Evolutionary conservation across 2,797 vertebrate genomes (phyloP), one percentile per base, ranked within the genome.

Genomic region (Siniperca undulata): DNA sequence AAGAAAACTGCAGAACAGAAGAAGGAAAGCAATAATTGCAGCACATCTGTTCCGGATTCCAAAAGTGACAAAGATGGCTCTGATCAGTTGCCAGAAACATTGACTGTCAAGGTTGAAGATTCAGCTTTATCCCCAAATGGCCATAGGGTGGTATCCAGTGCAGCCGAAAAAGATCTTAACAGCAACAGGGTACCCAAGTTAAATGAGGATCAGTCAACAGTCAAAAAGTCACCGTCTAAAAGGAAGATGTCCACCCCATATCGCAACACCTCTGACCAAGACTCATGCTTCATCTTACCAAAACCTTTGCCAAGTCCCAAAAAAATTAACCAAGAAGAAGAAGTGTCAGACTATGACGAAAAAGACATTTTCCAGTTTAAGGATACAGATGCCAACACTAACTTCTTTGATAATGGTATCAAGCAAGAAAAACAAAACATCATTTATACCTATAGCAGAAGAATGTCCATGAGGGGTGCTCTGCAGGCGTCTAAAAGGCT

Each of bases 261-360:
- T 94, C 97, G 97, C 86, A 97, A 98, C 96, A 97, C 97, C 86
- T 96, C 97, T 68, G 97, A 98, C 88, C 97, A 99, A 94, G 97
- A 97, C 92, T 97, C 97, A 82, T 96, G 97, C 92, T 97, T 98
- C 86, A 96, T 98, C 94, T 96, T 98, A 93, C 97, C 98, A 86
- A 99, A 99, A 96, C 96, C 97, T 86, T 95, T 97, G 88, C 96
- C 96, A 79, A 95, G 92, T 91, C 95, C 97, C 77, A 98, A 97
- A 93, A 97, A 96, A 94, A 95, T 95, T 82, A 96, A 96, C 90
- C 94, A 95, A 82, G 95, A 95, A 81, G 94, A 96, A 76, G 97
- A 97, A 88, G 90, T 90, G 74, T 95, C 96, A 80, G 97, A 97
- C 91, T 94, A 93, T 90, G 96, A 96, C 79, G 96, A 96, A 94